These are phyloP conservation scores for Carettochelys insculpta DNA, from an alignment of 2,113 vertebrate genomes.

Conservation along the genomic window DNA sequence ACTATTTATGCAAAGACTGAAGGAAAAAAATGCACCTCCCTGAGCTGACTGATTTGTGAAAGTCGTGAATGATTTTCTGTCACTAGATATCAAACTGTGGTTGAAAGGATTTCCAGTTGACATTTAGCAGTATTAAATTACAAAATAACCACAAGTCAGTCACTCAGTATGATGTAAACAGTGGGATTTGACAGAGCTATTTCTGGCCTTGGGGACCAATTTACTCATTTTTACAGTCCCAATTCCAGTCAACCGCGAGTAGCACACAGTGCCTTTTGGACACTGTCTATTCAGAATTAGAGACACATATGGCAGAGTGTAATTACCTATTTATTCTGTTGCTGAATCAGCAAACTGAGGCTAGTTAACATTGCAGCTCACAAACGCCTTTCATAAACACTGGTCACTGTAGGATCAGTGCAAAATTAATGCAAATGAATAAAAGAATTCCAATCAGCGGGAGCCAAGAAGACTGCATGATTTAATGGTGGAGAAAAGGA, in stretches of 20 bases:
- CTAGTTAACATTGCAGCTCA: slow-evolving; percentile 63
- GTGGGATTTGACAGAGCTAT: slow-evolving; percentile 75
- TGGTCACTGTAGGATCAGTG: slow-evolving; percentile 55
- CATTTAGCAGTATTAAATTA: slow-evolving; percentile 79
- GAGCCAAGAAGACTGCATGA: slow-evolving; percentile 68
- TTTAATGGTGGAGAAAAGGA: slow-evolving; percentile 69
- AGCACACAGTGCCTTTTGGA: slow-evolving; percentile 71
- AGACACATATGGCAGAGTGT: slow-evolving; percentile 74
- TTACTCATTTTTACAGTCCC: slow-evolving; percentile 77
- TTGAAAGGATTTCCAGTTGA: slow-evolving; percentile 78
- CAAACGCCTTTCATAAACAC: slow-evolving; percentile 59
- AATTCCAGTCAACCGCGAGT: slow-evolving; percentile 67
- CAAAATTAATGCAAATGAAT: slow-evolving; percentile 62
- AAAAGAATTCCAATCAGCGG: slow-evolving; percentile 46
- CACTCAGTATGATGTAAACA: slow-evolving; percentile 76
- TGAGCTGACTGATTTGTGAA: slow-evolving; percentile 67
- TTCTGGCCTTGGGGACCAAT: slow-evolving; percentile 78
- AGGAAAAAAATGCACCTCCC: slow-evolving; percentile 50
- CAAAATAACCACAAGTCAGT: slow-evolving; percentile 77
- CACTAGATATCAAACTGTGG: slow-evolving; percentile 74
- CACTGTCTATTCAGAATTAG: slow-evolving; percentile 71
- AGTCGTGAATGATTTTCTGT: slow-evolving; percentile 75
- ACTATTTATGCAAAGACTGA: slow-evolving; percentile 54
- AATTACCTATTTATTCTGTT: slow-evolving; percentile 76
- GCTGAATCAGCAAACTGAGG: slow-evolving; percentile 73